Conservation (phyloP, 1,140 invertebrate species). For the Drosophila punjabiensis region DNA sequence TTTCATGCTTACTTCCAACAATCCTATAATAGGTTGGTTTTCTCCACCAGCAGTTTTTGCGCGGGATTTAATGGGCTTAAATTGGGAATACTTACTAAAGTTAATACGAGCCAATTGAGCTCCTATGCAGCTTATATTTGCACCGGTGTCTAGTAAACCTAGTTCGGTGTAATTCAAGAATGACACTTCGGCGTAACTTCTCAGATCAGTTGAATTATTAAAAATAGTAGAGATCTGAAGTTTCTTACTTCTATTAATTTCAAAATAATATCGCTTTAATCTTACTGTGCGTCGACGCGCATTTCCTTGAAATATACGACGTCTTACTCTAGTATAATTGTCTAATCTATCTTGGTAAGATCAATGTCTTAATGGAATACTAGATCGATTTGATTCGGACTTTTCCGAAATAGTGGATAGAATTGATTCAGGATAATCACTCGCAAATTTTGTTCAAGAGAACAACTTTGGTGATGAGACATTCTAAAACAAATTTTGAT, state of each 20-base stretch:
- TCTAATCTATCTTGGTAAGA: constrained; percentile 1
- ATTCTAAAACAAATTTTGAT: background rate
- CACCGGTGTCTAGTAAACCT: background rate
- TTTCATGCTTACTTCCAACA: background rate
- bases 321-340: background rate
- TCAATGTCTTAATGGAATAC: background rate
- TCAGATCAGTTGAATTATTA: background rate
- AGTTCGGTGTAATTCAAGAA: background rate
- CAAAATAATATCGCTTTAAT: background rate
- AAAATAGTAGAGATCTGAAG: constrained; percentile 2
- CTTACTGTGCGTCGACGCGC: background rate
- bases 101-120: background rate
- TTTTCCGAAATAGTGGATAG: background rate
- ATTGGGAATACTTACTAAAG: background rate
- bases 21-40: constrained; percentile 1
- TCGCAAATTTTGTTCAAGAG: no score
- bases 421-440: background rate
- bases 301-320: background rate
- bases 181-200: background rate
- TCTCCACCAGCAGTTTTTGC: background rate
- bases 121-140: background rate
- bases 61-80: background rate
- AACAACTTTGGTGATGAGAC: background rate
- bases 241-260: background rate
- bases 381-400: background rate